Conservation (phyloP, 2,797 vertebrate genomes). For the Eidolon dupreanum region DNA sequence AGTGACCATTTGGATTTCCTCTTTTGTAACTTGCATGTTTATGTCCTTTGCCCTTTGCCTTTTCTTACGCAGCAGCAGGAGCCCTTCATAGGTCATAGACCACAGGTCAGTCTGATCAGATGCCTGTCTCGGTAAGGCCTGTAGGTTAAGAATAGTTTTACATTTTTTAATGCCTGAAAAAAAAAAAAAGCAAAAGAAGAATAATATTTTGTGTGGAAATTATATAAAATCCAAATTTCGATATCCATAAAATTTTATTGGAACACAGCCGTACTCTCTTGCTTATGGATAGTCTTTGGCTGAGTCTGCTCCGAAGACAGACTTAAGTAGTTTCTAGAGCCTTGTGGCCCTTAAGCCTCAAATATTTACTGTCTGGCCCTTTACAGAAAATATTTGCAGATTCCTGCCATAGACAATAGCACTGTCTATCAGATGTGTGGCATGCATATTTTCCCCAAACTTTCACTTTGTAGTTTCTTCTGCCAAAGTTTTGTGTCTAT, state of each 20-base stretch:
- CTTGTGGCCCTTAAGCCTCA: not conserved
- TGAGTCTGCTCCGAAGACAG: not conserved
- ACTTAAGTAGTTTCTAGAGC: not conserved
- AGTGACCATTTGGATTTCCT: not conserved
- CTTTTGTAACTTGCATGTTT: not conserved
- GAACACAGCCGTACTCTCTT: not conserved
- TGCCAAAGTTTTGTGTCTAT: not conserved
- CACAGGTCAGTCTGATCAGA: not conserved
- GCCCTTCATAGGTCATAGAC: not conserved
- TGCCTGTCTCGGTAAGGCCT: not conserved
- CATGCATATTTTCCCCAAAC: not conserved
- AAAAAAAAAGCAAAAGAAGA: not conserved
- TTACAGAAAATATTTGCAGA: not conserved
- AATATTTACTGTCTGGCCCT: not conserved
- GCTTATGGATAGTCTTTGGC: not conserved
- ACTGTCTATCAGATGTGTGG: not conserved
- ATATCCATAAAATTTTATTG: not conserved
- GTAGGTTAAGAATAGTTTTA: not conserved
- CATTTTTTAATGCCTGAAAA: not conserved
- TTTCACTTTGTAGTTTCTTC: not conserved
- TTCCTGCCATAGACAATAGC: not conserved
- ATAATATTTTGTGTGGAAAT: not conserved
- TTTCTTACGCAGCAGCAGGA: not conserved
- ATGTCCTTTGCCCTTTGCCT: not conserved
- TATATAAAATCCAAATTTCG: not conserved